Evolutionary conservation across 2,113 vertebrate species (phyloP).

Genomic region (Notiomystis cincta): DNA sequence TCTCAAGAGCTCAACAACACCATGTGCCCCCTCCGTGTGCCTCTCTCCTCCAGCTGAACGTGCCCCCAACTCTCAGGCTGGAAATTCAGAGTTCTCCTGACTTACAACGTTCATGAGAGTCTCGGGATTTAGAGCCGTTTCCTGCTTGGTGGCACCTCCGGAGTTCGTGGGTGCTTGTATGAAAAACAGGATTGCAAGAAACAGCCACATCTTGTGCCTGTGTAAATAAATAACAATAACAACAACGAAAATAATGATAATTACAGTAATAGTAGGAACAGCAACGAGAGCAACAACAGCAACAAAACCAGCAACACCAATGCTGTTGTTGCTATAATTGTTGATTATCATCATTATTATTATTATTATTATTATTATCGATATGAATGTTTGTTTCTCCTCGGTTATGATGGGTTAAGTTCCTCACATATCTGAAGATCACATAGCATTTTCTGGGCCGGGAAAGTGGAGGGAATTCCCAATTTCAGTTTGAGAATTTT

Average conservation of each 20-base stretch:
- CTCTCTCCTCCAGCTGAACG: background rate
- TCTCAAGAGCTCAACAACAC: rapidly evolving
- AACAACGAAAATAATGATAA: background rate
- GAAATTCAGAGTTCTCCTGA: background rate
- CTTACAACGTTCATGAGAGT: constrained; percentile 28
- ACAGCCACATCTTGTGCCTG: constrained; percentile 28
- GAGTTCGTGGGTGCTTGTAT: background rate
- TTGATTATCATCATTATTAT: background rate
- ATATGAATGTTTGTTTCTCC: background rate
- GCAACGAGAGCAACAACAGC: no score
- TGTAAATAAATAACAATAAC: background rate
- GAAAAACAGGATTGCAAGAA: background rate
- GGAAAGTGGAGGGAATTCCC: background rate
- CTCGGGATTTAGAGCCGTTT: background rate
- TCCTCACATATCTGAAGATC: background rate
- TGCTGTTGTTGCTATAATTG: background rate
- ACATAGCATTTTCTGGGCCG: rapidly evolving
- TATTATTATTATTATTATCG: background rate
- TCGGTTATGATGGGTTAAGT: background rate
- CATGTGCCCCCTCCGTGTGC: background rate
- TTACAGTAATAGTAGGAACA: background rate
- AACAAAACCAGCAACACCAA: background rate
- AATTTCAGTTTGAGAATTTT: background rate
- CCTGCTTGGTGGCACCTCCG: rapidly evolving
- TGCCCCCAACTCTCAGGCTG: background rate